Percentiles rank a stretch among this genome's conserved stretches.
Evolutionary conservation across 2,113 vertebrate genomes (phyloP).

Genomic region (Struthio camelus): DNA sequence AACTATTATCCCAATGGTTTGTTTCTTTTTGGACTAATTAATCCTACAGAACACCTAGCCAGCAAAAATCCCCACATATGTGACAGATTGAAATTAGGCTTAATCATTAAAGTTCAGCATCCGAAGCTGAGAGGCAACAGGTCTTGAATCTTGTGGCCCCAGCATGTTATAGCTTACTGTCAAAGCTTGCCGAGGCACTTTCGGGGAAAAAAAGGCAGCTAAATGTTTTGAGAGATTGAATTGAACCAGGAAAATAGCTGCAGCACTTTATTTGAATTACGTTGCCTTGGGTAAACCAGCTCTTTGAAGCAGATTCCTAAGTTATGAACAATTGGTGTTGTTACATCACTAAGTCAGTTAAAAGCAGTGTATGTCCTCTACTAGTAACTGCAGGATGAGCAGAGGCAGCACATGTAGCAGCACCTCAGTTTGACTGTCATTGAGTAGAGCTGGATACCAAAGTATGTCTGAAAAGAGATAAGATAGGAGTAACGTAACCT

Average conservation of each 20-base stretch:
- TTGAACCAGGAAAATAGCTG: neutral
- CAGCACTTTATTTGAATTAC: neutral
- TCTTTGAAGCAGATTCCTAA: neutral
- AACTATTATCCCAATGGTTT: neutral
- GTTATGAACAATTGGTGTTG: neutral
- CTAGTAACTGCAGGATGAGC: neutral
- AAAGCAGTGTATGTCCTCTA: neutral
- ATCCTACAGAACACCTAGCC: neutral
- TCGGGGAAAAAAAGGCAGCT: constrained; percentile 30
- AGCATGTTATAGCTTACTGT: constrained; percentile 21
- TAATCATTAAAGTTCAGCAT: neutral
- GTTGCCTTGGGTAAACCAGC: constrained; percentile 6
- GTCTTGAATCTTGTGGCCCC: constrained; percentile 34
- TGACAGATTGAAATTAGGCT: constrained; percentile 25
- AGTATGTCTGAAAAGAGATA: neutral
- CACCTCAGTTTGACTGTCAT: neutral
- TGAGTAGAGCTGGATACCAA: neutral
- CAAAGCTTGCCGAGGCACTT: constrained; percentile 12
- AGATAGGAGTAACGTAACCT: neutral
- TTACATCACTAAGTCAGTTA: neutral
- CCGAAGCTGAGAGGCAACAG: neutral
- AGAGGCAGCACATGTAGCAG: neutral
- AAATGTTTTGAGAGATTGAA: constrained; percentile 3
- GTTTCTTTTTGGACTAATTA: neutral
- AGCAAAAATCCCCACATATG: neutral